phyloP scores from a whole-genome alignment of 1,140 invertebrate genomes.

The Zaprionus tsacasi region DNA sequence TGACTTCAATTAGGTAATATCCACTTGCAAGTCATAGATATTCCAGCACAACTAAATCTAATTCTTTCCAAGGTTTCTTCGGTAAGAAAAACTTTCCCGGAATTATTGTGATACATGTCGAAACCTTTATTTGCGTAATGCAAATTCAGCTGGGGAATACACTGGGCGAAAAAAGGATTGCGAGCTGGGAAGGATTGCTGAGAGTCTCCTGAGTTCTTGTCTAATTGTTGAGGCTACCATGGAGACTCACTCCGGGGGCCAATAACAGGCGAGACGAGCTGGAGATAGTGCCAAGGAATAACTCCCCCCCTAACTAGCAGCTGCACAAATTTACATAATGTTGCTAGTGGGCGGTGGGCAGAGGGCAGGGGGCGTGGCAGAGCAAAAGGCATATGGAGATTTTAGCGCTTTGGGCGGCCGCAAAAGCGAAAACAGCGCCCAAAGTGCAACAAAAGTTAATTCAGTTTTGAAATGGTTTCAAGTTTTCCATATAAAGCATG shows the following conservation, averaged over 20 bases:
- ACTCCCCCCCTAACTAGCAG: background rate
- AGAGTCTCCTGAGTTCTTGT: conserved; percentile 18
- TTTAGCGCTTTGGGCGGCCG: conserved; percentile 35
- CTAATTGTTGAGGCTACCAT: conserved; percentile 27
- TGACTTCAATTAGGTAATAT: too few species aligned
- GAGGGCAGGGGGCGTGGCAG: background rate
- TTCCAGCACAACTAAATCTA: background rate
- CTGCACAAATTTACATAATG: conserved; percentile 61
- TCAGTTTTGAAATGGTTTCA: conserved; percentile 73
- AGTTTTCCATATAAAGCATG: conserved; percentile 44
- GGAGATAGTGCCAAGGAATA: background rate
- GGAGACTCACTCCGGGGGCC: background rate
- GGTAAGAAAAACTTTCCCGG: background rate
- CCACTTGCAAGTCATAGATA: background rate
- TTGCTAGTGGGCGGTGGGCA: background rate
- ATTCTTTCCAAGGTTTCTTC: background rate
- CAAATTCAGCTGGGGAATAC: background rate
- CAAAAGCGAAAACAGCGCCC: conserved; percentile 37
- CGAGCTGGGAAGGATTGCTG: background rate
- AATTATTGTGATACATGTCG: conserved; percentile 1
- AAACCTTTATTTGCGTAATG: background rate
- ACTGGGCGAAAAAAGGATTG: too few species aligned
- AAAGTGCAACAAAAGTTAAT: conserved; percentile 79
- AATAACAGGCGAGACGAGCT: background rate
- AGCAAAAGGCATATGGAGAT: conserved; percentile 46